These are phyloP conservation scores for Caenorhabditis sinica DNA, from an alignment of 2,888 invertebrate species.

Conservation along the genomic window DNA sequence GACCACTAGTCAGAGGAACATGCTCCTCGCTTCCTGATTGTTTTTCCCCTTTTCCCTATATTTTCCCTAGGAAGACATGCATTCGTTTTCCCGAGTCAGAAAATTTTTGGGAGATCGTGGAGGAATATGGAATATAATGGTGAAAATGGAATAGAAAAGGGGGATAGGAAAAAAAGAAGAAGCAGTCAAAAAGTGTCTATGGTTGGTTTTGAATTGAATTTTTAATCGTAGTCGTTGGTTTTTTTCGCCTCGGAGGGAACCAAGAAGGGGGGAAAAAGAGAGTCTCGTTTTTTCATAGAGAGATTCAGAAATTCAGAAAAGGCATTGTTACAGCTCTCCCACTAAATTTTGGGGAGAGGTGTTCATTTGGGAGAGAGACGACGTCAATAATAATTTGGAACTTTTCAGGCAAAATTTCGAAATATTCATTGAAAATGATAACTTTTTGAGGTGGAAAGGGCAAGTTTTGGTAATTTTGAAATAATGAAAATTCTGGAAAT, in stretches of 20 bases:
- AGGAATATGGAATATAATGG: background rate
- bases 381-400: background rate
- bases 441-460: no score
- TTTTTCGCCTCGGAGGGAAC: no score
- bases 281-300: background rate
- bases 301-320: background rate
- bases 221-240: slow-evolving; percentile 54
- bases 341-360: background rate
- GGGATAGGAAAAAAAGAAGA: slow-evolving; percentile 12
- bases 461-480: no score
- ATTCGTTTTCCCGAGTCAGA: background rate
- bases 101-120: background rate
- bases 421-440: no score
- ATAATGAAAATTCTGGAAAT: no score
- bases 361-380: background rate
- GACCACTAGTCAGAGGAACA: slow-evolving; percentile 1
- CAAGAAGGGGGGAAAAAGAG: background rate
- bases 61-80: background rate
- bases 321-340: slow-evolving; percentile 35
- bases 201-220: slow-evolving; percentile 54
- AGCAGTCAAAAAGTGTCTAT: slow-evolving; percentile 24
- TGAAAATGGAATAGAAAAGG: background rate
- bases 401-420: background rate
- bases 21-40: slow-evolving; percentile 21
- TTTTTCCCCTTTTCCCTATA: background rate